Percentiles rank a stretch among this genome's conserved stretches.
Conservation (phyloP, 2,113 vertebrate species). For the Eulemur macaco region DNA sequence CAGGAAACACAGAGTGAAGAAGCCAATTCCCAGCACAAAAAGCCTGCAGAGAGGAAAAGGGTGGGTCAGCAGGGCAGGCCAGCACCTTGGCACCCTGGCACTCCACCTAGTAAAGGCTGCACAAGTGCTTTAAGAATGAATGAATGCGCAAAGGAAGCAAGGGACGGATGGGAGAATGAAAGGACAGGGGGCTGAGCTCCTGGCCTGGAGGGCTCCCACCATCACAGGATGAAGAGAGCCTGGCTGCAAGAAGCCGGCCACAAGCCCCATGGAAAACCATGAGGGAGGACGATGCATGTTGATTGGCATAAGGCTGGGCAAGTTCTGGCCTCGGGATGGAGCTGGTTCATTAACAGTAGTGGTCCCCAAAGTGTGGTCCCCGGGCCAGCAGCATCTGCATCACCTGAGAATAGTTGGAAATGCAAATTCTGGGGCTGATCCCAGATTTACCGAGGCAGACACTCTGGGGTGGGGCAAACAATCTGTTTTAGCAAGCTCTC, state of each 20-base stretch:
- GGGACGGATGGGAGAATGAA: not conserved
- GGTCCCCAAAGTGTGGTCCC: not conserved
- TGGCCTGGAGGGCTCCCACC: not conserved
- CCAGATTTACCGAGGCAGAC: not conserved
- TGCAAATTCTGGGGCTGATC: not conserved
- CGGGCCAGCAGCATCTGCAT: not conserved
- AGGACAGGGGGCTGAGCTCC: not conserved
- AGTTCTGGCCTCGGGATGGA: not conserved
- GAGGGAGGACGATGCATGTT: accelerated
- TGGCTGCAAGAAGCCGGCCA: no score
- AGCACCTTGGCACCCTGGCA: accelerated
- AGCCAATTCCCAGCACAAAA: slow-evolving; percentile 95
- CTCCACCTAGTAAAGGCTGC: not conserved
- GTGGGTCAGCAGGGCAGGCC: not conserved
- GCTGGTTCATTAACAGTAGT: not conserved
- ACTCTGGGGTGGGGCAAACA: not conserved
- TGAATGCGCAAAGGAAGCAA: not conserved
- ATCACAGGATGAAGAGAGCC: not conserved
- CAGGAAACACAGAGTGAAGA: slow-evolving; percentile 98
- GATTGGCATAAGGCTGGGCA: not conserved
- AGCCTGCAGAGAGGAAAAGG: slow-evolving; percentile 85
- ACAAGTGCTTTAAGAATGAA: accelerated
- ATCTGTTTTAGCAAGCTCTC: not conserved
- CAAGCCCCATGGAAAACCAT: accelerated
- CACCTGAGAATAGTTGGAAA: not conserved